Percentiles rank a stretch among this genome's conserved stretches.
These are phyloP conservation scores for Caranx ignobilis DNA, from an alignment of 2,113 vertebrate genomes.

Conservation along the genomic window DNA sequence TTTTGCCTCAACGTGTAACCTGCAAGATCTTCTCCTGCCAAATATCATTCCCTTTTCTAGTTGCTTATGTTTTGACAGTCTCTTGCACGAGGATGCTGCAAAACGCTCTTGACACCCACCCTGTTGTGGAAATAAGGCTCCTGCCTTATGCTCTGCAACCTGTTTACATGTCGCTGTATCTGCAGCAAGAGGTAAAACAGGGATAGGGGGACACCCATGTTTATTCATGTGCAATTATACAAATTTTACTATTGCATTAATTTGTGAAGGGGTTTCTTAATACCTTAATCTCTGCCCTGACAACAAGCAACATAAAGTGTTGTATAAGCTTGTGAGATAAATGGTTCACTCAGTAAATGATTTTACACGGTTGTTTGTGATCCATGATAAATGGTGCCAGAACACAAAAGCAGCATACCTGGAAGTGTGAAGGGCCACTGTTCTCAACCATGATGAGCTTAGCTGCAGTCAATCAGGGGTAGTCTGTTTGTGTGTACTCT, in stretches of 20 bases:
- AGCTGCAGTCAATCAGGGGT: constrained; percentile 59
- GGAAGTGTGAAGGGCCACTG: constrained; percentile 44
- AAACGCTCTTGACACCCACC: constrained; percentile 73
- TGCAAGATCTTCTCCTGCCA: constrained; percentile 16
- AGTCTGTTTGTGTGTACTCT: constrained; percentile 50
- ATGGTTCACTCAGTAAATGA: constrained; percentile 37
- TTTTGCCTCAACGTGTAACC: constrained; percentile 12
- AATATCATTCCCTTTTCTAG: constrained; percentile 28
- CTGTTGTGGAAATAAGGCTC: constrained; percentile 65
- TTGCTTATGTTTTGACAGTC: constrained; percentile 60
- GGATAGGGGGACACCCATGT: constrained; percentile 54
- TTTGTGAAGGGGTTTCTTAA: constrained; percentile 21
- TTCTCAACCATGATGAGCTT: constrained; percentile 67
- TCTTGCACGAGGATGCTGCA: constrained; percentile 56
- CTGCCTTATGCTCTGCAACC: constrained; percentile 68
- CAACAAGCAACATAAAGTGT: constrained; percentile 18
- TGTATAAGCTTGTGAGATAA: constrained; percentile 27
- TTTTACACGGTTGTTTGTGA: constrained; percentile 35
- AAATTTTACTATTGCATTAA: constrained; percentile 36
- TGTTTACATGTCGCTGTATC: constrained; percentile 71
- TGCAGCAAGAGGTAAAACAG: constrained; percentile 64
- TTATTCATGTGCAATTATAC: constrained; percentile 52
- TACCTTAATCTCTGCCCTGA: constrained; percentile 32
- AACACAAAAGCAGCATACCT: constrained; percentile 43
- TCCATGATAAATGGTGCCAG: constrained; percentile 13